Percentiles rank a stretch among this genome's conserved stretches.
Conservation (phyloP, 2,797 vertebrate genomes). For the Chrosomus eos region DNA sequence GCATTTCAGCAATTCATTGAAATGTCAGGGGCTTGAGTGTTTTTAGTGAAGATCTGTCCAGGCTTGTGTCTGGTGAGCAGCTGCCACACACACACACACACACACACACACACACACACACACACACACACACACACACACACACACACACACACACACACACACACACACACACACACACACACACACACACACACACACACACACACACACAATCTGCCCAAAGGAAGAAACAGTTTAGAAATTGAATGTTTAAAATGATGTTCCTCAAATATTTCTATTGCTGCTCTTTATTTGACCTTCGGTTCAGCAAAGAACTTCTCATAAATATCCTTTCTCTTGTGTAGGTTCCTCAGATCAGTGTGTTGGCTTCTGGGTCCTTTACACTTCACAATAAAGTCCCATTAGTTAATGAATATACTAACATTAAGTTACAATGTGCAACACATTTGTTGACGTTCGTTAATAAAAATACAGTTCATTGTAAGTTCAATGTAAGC, state of each 20-base stretch:
- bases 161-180: too few species aligned
- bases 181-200: too few species aligned
- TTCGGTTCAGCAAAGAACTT: neutral
- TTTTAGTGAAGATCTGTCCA: neutral
- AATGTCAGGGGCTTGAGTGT: neutral
- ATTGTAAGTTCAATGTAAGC: too few species aligned
- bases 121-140: too few species aligned
- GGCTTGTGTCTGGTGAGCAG: constrained; percentile 13
- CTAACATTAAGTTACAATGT: too few species aligned
- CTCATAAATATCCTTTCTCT: neutral
- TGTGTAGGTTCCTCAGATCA: too few species aligned
- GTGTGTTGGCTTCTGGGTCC: neutral
- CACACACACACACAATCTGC: neutral
- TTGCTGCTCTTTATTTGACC: neutral
- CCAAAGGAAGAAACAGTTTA: neutral
- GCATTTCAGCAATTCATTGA: neutral
- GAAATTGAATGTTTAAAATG: neutral
- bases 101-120: too few species aligned
- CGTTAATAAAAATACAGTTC: too few species aligned
- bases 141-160: too few species aligned
- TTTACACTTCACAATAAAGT: neutral
- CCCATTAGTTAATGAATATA: neutral
- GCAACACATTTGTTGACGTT: too few species aligned
- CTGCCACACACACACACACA: neutral
- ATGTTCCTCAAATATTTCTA: neutral